Evolutionary conservation across 2,888 invertebrate species (phyloP).

Genomic region (Noctua comes): DNA sequence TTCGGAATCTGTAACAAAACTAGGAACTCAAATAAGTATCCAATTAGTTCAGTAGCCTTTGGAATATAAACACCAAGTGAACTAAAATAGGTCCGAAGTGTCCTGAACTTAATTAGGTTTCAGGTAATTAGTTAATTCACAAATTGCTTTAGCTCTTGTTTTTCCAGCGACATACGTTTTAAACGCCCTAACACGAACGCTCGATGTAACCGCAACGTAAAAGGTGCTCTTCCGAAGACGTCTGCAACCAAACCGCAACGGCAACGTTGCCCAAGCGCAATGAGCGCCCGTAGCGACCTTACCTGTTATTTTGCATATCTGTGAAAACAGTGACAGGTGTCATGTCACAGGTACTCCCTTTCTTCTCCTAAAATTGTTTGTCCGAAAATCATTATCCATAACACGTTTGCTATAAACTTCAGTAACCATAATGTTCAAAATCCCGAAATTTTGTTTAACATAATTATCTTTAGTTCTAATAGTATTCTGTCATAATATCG

Average conservation of each 20-base stretch:
- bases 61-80: slow-evolving; percentile 45
- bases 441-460: no score
- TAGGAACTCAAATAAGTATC: slow-evolving; percentile 41
- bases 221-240: background rate
- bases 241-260: no score
- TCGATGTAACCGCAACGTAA: background rate
- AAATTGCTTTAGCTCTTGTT: background rate
- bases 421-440: no score
- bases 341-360: no score
- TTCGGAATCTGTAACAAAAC: slow-evolving; percentile 22
- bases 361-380: no score
- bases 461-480: no score
- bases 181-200: background rate
- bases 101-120: slow-evolving; percentile 31
- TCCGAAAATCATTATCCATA: no score
- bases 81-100: slow-evolving; percentile 6
- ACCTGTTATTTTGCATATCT: background rate
- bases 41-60: slow-evolving; percentile 36
- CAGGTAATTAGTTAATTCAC: slow-evolving; percentile 22
- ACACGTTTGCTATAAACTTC: no score
- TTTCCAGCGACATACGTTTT: background rate
- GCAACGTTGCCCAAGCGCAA: background rate
- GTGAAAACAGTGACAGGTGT: no score
- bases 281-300: no score
- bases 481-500: no score